Evolutionary conservation across 2,888 invertebrate genomes (phyloP).

Genomic region (Phortica okadai): DNA sequence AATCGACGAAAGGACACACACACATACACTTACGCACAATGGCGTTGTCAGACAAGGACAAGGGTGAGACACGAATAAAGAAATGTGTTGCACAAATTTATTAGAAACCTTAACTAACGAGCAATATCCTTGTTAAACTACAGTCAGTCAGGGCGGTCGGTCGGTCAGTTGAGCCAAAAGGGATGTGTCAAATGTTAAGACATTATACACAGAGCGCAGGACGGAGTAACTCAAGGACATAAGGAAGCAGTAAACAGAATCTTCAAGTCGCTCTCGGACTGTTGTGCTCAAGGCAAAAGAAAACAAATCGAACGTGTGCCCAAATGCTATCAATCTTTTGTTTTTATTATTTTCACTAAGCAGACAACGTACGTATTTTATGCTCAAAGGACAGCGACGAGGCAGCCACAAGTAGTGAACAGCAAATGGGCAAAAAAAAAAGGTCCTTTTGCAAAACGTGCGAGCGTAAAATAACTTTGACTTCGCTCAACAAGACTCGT

Average conservation of each 20-base stretch:
- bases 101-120: constrained; percentile 72
- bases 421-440: constrained; percentile 29
- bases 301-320: constrained; percentile 71
- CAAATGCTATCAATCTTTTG: constrained; percentile 71
- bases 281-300: constrained; percentile 45
- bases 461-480: constrained; percentile 4
- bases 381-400: constrained; percentile 3
- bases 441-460: neutral
- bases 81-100: constrained; percentile 72
- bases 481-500: neutral
- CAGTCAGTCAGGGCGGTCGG: constrained; percentile 35
- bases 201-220: constrained; percentile 58
- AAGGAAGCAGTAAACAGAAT: neutral
- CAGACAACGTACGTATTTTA: constrained; percentile 23
- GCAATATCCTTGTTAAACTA: constrained; percentile 62
- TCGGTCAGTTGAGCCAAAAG: constrained; percentile 59
- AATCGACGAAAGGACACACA: constrained; percentile 62
- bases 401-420: neutral
- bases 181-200: constrained; percentile 75
- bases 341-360: constrained; percentile 58
- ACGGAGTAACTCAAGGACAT: neutral
- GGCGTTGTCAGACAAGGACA: neutral
- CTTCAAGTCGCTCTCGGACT: neutral
- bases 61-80: constrained; percentile 42
- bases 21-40: neutral